Conservation (phyloP, 2,888 invertebrate genomes). For the Leucania comma region DNA sequence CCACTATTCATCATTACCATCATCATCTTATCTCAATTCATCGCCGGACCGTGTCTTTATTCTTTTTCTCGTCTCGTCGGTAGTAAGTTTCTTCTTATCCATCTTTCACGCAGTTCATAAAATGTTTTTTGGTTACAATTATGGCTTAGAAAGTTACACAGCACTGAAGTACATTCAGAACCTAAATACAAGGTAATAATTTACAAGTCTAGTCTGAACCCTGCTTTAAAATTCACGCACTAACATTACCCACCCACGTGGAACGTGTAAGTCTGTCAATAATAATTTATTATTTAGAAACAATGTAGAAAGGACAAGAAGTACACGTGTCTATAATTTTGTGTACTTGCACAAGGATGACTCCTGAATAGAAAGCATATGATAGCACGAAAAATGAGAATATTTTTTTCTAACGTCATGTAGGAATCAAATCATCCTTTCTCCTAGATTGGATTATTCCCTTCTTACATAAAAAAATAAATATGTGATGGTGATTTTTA, state of each 20-base stretch:
- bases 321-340: neutral
- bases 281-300: constrained; percentile 38
- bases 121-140: neutral
- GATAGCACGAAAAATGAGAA: constrained; percentile 12
- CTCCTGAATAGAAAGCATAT: neutral
- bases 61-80: neutral
- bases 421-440: neutral
- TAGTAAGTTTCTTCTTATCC: neutral
- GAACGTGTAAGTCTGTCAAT: constrained; percentile 18
- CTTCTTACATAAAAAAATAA: neutral
- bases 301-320: constrained; percentile 12
- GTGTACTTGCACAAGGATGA: neutral
- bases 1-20: neutral
- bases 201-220: constrained; percentile 1
- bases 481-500: too few species aligned
- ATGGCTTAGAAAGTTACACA: neutral
- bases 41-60: neutral
- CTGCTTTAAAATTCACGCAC: constrained; percentile 4
- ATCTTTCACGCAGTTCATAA: neutral
- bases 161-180: neutral
- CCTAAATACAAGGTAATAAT: neutral
- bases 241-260: constrained; percentile 22
- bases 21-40: neutral
- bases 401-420: neutral
- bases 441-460: neutral